Conservation (phyloP, 2,888 invertebrate species). For the Germaria angustata region DNA sequence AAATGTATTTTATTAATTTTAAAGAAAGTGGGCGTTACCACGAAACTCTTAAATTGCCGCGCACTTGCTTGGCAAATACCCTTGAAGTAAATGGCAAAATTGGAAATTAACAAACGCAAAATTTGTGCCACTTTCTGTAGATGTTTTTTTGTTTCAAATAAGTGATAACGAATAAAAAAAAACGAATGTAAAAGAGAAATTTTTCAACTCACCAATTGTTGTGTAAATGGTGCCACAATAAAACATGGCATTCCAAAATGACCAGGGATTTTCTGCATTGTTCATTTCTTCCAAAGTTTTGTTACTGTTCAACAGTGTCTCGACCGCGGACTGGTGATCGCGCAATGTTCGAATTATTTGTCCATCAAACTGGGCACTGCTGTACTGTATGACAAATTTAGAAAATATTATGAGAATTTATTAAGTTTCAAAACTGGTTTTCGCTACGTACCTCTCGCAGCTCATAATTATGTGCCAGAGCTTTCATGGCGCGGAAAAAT, state of each 20-base stretch:
- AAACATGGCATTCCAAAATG: constrained; percentile 92
- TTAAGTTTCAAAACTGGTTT: background rate
- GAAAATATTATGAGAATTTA: background rate
- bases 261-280: constrained; percentile 84
- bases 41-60: constrained; percentile 5
- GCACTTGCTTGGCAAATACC: constrained; percentile 36
- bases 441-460: constrained; percentile 69
- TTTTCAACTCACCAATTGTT: constrained; percentile 87
- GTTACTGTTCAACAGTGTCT: constrained; percentile 71
- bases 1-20: constrained; percentile 27
- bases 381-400: constrained; percentile 35
- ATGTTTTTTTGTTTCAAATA: background rate
- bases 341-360: constrained; percentile 80
- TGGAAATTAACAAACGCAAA: constrained; percentile 37
- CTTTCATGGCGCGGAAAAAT: constrained; percentile 74
- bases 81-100: constrained; percentile 30
- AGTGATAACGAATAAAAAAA: background rate
- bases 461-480: constrained; percentile 77
- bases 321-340: constrained; percentile 82
- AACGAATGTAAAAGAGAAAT: background rate
- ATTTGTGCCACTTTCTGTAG: constrained; percentile 6
- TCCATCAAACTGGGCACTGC: constrained; percentile 80
- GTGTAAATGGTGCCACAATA: constrained; percentile 94
- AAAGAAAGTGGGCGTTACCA: constrained; percentile 44
- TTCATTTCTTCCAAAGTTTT: constrained; percentile 71